These are phyloP conservation scores for Rynchops niger DNA, from an alignment of 2,113 vertebrate genomes.

Conservation along the genomic window DNA sequence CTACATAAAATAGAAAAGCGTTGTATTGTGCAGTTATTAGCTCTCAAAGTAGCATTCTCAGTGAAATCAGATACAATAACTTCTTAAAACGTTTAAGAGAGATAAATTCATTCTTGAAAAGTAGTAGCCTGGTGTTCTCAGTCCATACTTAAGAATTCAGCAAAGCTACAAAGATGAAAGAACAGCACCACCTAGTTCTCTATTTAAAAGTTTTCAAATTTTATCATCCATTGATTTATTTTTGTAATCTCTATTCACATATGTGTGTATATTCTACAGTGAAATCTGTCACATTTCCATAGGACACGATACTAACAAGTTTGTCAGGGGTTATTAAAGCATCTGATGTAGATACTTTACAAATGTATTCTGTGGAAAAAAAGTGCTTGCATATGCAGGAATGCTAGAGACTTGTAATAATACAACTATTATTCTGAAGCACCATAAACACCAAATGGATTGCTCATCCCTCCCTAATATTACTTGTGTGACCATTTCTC, in stretches of 20 bases:
- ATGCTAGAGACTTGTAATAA: neutral
- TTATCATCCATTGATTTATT: constrained; percentile 36
- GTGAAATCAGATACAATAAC: neutral
- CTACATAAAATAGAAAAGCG: neutral
- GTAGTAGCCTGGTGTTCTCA: constrained; percentile 13
- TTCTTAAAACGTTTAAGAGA: neutral
- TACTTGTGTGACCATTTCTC: neutral
- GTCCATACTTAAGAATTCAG: constrained; percentile 50
- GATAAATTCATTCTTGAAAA: neutral
- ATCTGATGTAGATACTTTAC: neutral
- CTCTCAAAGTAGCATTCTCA: neutral
- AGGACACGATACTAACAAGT: neutral
- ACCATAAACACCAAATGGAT: neutral
- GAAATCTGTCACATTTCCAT: neutral
- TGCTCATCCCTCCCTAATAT: neutral
- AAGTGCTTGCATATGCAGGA: neutral
- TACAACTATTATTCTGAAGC: neutral
- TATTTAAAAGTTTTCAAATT: constrained; percentile 66
- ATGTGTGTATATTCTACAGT: neutral
- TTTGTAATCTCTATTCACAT: constrained; percentile 33
- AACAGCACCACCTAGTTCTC: constrained; percentile 82
- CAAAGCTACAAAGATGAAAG: constrained; percentile 74
- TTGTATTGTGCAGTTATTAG: neutral
- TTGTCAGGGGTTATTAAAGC: neutral
- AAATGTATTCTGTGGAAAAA: neutral